Evolutionary conservation across 64 coral and sea anemone species (phyloP).

Genomic region (Porites lutea): DNA sequence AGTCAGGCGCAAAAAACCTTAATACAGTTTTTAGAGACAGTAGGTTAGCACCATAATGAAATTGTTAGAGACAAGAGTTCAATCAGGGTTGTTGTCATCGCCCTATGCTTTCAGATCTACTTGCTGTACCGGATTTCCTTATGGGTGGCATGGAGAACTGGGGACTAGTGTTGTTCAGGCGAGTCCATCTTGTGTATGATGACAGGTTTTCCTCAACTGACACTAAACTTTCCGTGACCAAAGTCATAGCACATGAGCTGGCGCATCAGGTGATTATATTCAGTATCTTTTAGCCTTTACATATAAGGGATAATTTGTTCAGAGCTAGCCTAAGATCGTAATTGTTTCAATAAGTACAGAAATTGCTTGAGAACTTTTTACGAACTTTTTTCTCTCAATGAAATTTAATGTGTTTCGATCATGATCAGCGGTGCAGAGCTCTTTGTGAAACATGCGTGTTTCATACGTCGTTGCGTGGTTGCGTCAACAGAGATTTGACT

Average conservation of each 20-base stretch:
- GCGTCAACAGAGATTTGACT: too few species aligned
- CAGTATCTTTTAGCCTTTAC: not conserved
- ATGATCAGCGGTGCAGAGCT: too few species aligned
- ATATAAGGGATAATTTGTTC: not conserved
- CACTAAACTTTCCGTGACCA: constrained; percentile 20
- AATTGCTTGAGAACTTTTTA: too few species aligned
- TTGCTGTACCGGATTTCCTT: constrained; percentile 70
- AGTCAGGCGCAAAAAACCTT: too few species aligned
- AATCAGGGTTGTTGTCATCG: not conserved
- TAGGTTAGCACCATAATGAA: too few species aligned
- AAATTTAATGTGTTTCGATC: too few species aligned
- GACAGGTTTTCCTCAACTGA: constrained; percentile 36
- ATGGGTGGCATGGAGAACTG: constrained; percentile 73
- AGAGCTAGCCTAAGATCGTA: not conserved
- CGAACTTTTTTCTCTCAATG: too few species aligned
- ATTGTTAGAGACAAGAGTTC: too few species aligned
- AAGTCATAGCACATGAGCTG: constrained; percentile 70
- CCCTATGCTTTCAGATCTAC: constrained; percentile 17
- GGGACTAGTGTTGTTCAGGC: constrained; percentile 67
- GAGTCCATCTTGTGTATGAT: constrained; percentile 69
- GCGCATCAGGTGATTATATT: constrained; percentile 59
- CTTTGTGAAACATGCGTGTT: too few species aligned
- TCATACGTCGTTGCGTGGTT: too few species aligned
- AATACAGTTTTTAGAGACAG: too few species aligned
- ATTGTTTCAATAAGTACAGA: not conserved